A percentile compares a stretch with the other conserved stretches of the same genome.
Conservation (phyloP, 2,113 vertebrate species). For the Colossoma macropomum region DNA sequence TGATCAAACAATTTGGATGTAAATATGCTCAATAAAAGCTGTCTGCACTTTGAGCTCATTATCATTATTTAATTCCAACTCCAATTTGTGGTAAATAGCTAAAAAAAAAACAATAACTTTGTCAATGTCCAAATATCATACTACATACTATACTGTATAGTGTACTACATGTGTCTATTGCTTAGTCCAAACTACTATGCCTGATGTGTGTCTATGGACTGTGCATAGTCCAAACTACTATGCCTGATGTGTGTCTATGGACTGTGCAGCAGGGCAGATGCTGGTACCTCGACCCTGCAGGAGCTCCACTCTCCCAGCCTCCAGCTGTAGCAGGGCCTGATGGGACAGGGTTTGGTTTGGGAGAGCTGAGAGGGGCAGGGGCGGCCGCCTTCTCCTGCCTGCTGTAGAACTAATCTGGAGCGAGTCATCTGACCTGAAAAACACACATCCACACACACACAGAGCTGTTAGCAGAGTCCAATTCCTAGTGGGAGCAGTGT, state of each 20-base stretch:
- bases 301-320: slow-evolving; percentile 86
- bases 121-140: no score
- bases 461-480: neutral
- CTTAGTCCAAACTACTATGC: neutral
- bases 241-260: neutral
- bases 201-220: neutral
- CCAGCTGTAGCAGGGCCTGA: slow-evolving; percentile 92
- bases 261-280: neutral
- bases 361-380: slow-evolving; percentile 86
- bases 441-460: slow-evolving; percentile 7
- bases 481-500: slow-evolving; percentile 14
- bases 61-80: no score
- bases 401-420: slow-evolving; percentile 82
- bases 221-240: neutral
- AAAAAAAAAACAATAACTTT: no score
- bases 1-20: no score
- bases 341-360: slow-evolving; percentile 86
- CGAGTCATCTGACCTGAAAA: slow-evolving; percentile 84
- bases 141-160: no score
- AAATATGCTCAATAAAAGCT: no score
- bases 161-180: no score
- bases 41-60: no score
- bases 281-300: slow-evolving; percentile 86
- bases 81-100: no score
- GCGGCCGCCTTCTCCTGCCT: slow-evolving; percentile 85